A percentile compares a stretch with the other conserved stretches of the same genome.
phyloP scores from a whole-genome alignment of 2,113 vertebrate species.

The Hyperopisus bebe region DNA sequence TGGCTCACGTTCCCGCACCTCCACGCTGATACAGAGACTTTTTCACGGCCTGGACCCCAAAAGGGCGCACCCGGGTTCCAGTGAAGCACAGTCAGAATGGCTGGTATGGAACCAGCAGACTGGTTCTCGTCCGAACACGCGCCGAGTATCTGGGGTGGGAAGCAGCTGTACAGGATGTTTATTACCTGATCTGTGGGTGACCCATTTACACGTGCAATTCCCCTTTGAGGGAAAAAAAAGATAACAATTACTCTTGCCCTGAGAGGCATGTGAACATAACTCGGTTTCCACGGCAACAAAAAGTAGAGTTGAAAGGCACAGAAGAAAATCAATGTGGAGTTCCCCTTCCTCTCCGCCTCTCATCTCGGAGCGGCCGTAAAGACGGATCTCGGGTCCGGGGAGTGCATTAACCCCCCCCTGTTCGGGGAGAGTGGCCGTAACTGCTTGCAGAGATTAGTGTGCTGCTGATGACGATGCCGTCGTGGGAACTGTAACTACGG shows the following conservation, averaged over 20 bases:
- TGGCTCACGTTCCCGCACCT: not conserved
- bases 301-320: conserved; percentile 19
- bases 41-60: not conserved
- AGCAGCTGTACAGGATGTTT: not conserved
- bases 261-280: conserved; percentile 19
- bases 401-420: not conserved
- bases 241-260: conserved; percentile 21
- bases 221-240: conserved; percentile 8
- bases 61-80: not conserved
- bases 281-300: conserved; percentile 25
- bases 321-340: conserved; percentile 22
- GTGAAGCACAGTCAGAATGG: not conserved
- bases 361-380: conserved; percentile 12
- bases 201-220: conserved; percentile 3
- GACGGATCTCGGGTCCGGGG: not conserved
- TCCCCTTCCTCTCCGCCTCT: not conserved
- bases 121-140: not conserved
- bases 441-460: not conserved
- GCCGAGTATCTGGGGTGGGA: not conserved
- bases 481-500: not conserved
- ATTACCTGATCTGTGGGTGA: conserved; percentile 8
- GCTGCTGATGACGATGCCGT: not conserved
- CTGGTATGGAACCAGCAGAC: not conserved
- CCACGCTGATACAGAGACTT: not conserved
- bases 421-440: not conserved